phyloP scores from a whole-genome alignment of 2,888 invertebrate genomes.

The Gryllus longicercus region DNA sequence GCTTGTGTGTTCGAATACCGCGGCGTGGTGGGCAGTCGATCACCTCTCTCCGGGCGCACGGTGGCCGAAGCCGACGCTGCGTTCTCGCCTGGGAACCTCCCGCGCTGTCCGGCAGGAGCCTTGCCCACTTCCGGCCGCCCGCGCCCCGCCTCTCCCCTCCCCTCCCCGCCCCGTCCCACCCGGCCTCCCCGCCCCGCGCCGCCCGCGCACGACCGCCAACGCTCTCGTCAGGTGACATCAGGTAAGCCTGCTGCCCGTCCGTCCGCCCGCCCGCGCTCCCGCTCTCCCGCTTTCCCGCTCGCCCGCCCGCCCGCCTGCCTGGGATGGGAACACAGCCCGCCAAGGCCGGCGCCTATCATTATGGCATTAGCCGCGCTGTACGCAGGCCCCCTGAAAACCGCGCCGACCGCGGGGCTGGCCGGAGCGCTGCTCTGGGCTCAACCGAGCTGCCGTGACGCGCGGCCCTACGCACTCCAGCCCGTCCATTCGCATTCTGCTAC shows the following conservation, averaged over 20 bases:
- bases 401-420: not conserved
- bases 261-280: too few relatives aligned
- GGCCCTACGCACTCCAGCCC: too few relatives aligned
- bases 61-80: not conserved
- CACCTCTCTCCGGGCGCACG: too few relatives aligned
- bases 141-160: not conserved
- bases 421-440: too few relatives aligned
- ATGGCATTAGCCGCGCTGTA: not conserved
- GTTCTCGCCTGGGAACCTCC: not conserved
- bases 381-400: not conserved
- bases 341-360: constrained; percentile 8
- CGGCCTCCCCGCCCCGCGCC: not conserved
- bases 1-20: not conserved
- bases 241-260: too few relatives aligned
- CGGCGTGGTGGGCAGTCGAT: too few relatives aligned
- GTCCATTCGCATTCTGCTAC: too few relatives aligned
- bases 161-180: not conserved
- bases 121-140: constrained; percentile 17
- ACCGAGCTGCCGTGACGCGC: too few relatives aligned
- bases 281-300: too few relatives aligned
- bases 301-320: too few relatives aligned
- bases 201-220: not conserved
- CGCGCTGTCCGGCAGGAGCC: not conserved
- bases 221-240: not conserved
- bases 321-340: not conserved